Evolutionary conservation across 2,797 vertebrate genomes (phyloP), one percentile per base, ranked within the genome.

Genomic region (Pseudochaenichthys georgianus): DNA sequence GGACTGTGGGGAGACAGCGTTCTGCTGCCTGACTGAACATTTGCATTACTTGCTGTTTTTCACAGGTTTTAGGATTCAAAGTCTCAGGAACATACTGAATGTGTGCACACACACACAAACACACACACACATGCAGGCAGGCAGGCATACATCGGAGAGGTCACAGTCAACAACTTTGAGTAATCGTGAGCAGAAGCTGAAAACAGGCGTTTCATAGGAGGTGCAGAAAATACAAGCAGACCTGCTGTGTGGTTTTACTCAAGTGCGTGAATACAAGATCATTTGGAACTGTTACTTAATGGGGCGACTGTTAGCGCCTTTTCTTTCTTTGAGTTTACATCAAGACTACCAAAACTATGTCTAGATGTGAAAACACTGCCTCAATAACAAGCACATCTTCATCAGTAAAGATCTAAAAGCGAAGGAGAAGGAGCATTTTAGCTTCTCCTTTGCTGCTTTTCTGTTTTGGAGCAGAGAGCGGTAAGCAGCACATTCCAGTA

Each of bases 401-500:
- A 54, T 62, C 48, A 15, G 13, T 46, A 70, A 55, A 46, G 48
- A 64, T 28, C 52, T 50, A 54, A 60, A 69, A 50, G 38, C 60
- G 61, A 76, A n/a, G 43, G 63, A 28, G 61, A 48, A 66, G 69
- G 47, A 81, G 59, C 62, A 81, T 78, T 86, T 84, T 89, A 89
- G 83, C 73, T 74, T 71, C 28, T 81, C 80, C 77, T 74, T 74
- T 85, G 62, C 71, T 61, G 64, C 65, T 73, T 77, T 80, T 80
- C 80, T 87, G 85, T 86, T 85, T 71, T 78, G 70, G 73, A 89
- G 80, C 59, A 65, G 72, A 80, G 78, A 88, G 85, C 64, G 66
- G 92, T 80, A 87, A 93, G 88, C 88, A 89, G 90, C 83, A 90
- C 91, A 92, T 94, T 94, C 93, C 92, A 90, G 90, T 94, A 94